phyloP scores from a whole-genome alignment of 2,113 vertebrate species.

The Epinephelus lanceolatus region DNA sequence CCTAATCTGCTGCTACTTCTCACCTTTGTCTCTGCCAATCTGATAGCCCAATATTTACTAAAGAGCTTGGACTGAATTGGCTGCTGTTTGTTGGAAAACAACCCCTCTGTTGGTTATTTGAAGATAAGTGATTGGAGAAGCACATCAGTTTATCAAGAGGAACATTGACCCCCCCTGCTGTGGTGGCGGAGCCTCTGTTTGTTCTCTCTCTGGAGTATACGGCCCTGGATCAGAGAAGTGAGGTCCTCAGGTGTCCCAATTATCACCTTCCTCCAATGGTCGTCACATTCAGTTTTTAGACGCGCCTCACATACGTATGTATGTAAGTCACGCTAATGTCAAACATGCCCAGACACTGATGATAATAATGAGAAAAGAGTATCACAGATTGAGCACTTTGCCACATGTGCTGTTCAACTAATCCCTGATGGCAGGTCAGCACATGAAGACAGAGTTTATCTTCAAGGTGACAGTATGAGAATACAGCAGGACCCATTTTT shows the following conservation, averaged over 20 bases:
- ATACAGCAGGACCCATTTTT: neutral
- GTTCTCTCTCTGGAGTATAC: conserved; percentile 44
- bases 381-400: conserved; percentile 40
- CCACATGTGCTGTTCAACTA: conserved; percentile 27
- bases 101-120: conserved; percentile 37
- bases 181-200: conserved; percentile 33
- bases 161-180: neutral
- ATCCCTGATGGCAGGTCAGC: conserved; percentile 12
- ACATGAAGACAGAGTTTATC: neutral
- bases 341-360: conserved; percentile 65
- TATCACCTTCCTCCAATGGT: conserved; percentile 66
- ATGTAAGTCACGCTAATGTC: conserved; percentile 54
- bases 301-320: conserved; percentile 11
- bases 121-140: conserved; percentile 63
- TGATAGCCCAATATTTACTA: conserved; percentile 47
- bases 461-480: neutral
- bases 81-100: conserved; percentile 64
- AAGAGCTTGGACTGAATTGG: conserved; percentile 23
- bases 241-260: conserved; percentile 79
- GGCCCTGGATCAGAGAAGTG: conserved; percentile 44
- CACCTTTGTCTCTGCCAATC: conserved; percentile 40
- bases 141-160: conserved; percentile 36
- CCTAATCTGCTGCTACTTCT: conserved; percentile 39
- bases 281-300: conserved; percentile 45
- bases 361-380: conserved; percentile 24